A percentile compares a stretch with the other conserved stretches of the same genome.
These are phyloP conservation scores for Kryphioiulus occultus DNA, from an alignment of 2,888 invertebrate genomes.

Conservation along the genomic window DNA sequence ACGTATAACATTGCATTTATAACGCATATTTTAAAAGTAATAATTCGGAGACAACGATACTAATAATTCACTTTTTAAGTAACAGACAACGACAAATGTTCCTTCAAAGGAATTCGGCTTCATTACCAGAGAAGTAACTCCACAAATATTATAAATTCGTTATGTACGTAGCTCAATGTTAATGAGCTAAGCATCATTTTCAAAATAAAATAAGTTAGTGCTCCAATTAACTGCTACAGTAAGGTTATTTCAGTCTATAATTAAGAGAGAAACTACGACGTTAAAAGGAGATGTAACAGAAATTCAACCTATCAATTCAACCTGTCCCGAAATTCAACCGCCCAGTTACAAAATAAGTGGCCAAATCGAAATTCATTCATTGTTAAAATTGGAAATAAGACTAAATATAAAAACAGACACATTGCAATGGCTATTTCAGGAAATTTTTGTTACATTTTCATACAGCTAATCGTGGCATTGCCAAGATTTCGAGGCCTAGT, in stretches of 20 bases:
- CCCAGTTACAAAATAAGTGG: background rate
- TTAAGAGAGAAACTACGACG: background rate
- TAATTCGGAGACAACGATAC: background rate
- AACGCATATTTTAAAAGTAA: background rate
- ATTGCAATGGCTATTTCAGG: slow-evolving; percentile 13
- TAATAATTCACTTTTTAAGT: background rate
- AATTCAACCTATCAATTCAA: no score
- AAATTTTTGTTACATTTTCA: background rate
- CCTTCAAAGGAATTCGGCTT: background rate
- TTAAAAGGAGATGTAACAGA: background rate
- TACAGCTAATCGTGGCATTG: background rate
- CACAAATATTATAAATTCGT: background rate
- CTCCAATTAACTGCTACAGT: background rate
- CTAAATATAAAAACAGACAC: background rate
- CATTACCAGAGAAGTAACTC: background rate
- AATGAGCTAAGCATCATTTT: background rate
- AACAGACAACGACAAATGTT: background rate
- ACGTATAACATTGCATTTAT: no score
- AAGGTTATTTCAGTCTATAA: background rate
- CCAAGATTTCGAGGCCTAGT: slow-evolving; percentile 30
- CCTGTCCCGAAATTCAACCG: no score
- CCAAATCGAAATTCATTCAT: background rate
- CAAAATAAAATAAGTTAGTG: background rate
- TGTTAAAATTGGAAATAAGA: background rate
- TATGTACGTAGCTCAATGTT: background rate